Conservation (phyloP, 2,888 invertebrate genomes). For the Caenorhabditis auriculariae region DNA sequence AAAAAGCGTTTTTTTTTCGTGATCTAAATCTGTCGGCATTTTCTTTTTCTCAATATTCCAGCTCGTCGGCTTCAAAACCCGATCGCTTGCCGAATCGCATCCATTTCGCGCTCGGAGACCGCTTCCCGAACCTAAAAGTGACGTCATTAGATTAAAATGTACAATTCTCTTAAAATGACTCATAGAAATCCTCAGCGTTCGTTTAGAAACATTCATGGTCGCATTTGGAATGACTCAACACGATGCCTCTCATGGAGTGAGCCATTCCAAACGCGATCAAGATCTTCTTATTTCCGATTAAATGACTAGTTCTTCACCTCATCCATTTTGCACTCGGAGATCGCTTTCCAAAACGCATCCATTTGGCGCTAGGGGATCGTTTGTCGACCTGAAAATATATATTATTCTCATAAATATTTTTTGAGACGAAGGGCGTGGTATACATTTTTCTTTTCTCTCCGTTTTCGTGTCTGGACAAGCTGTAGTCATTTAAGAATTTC, state of each 20-base stretch:
- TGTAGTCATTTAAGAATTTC: too few relatives aligned
- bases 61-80: conserved; percentile 6
- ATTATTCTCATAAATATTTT: too few relatives aligned
- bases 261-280: neutral
- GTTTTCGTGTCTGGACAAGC: too few relatives aligned
- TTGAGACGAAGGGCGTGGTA: too few relatives aligned
- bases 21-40: neutral
- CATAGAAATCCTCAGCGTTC: neutral
- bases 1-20: too few relatives aligned
- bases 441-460: too few relatives aligned
- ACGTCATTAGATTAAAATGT: too few relatives aligned
- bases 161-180: too few relatives aligned
- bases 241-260: neutral
- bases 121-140: conserved; percentile 53
- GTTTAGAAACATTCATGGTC: neutral
- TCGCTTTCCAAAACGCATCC: conserved; percentile 61
- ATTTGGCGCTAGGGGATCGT: conserved; percentile 54
- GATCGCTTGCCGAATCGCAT: conserved; percentile 57
- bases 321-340: conserved; percentile 60
- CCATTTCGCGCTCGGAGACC: conserved; percentile 55
- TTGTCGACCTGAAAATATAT: conserved; percentile 31
- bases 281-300: too few relatives aligned
- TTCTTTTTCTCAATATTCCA: conserved; percentile 10
- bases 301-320: too few relatives aligned
- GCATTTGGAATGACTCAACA: neutral